phyloP scores from a whole-genome alignment of 2,888 invertebrate species.

The Ophraella communa region DNA sequence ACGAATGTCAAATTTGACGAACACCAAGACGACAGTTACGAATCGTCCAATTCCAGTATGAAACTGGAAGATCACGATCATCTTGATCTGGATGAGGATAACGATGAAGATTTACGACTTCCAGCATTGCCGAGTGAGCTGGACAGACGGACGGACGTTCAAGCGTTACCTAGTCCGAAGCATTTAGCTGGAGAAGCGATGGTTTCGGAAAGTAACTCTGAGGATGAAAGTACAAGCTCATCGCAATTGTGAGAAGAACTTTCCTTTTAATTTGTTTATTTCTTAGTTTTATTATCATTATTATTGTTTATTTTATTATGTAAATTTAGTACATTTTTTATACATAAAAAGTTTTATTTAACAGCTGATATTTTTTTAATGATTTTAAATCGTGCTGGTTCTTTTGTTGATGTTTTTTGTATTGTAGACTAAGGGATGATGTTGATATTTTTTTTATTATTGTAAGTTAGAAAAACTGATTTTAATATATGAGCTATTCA shows the following conservation, averaged over 20 bases:
- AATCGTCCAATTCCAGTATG: constrained; percentile 34
- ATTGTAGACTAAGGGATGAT: constrained; percentile 7
- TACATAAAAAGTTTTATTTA: constrained; percentile 32
- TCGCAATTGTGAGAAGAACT: constrained; percentile 57
- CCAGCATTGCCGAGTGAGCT: constrained; percentile 58
- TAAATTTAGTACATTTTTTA: constrained; percentile 28
- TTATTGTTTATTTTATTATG: neutral
- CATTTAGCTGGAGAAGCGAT: constrained; percentile 74
- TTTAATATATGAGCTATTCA: no score
- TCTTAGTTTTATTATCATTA: constrained; percentile 1
- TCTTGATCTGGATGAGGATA: constrained; percentile 48
- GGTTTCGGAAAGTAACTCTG: constrained; percentile 70
- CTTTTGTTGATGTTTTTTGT: constrained; percentile 15
- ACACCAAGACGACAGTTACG: constrained; percentile 32
- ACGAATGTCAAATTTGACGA: constrained; percentile 27
- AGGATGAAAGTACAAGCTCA: constrained; percentile 65
- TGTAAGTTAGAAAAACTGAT: no score
- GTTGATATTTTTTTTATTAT: constrained; percentile 8
- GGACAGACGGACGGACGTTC: constrained; percentile 48
- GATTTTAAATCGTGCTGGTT: constrained; percentile 25
- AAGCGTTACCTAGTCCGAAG: constrained; percentile 62
- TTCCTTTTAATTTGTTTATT: constrained; percentile 29
- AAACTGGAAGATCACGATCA: constrained; percentile 37
- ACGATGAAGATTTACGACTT: constrained; percentile 48
- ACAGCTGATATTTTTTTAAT: constrained; percentile 35